Base-by-base conservation (phyloP, 2,888 invertebrate species). In the Drosophila helvetica region DNA sequence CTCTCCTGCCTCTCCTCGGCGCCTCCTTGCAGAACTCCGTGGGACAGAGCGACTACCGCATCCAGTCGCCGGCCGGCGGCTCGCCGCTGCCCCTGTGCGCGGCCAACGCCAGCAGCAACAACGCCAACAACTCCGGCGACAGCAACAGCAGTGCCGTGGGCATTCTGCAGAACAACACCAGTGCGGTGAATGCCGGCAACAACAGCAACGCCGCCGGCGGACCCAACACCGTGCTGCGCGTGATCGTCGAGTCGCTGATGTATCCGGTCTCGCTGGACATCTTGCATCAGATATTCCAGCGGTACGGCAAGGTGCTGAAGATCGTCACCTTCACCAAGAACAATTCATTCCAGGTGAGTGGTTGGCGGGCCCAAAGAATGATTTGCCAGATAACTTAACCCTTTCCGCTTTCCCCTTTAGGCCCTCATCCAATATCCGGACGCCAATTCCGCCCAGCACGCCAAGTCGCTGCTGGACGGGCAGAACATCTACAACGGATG, bases 291-390 rank as follows among this genome's bases (percentile, higher is more conserved):
- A 98, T 99, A 93, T 99, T 99, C 94, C 98, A 98, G 90, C 96
- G 99, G 87, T 99, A 97, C 93, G 99, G 99, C 89, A 99, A 98
- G 94, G 99, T 99, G 90, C 94, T 99, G 91, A 99, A 99, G 93
- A 99, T 99, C 91, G 99, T 99, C 92, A 99, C 99, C 88, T 99
- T 99, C 94, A 99, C 98, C 90, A 99, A 99, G 94, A 99, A 99
- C 93, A 98, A 99, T 98, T 94, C 92, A 92, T 92, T 92, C 92
- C 92, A 92, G 91, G 92, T 92, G 77, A 78, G 88, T 22, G 1
- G 25, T n/a, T n/a, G n/a, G n/a, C n/a, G n/a, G n/a, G n/a, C 15
- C n/a, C 2, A 15, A n/a, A 2, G 7, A n/a, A n/a, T 6, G 38
- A n/a, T 6, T 38, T n/a, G 38, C 6, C 38, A 6, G 4, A 12